phyloP scores from a whole-genome alignment of 2,888 invertebrate species.

The Drosophila acutilabella region DNA sequence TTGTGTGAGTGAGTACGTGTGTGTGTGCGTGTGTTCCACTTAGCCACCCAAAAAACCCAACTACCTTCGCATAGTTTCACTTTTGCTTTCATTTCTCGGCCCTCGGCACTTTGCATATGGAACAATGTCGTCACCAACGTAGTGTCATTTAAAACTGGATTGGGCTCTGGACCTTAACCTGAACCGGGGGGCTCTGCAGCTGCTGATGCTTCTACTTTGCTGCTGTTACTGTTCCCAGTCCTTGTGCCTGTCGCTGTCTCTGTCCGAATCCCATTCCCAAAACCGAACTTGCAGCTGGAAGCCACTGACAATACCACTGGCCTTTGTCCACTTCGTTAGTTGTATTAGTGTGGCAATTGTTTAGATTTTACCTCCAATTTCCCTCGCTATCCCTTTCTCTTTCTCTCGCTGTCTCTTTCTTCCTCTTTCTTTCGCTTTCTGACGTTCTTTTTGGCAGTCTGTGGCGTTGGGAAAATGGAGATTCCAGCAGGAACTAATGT shows the following conservation, averaged over 20 bases:
- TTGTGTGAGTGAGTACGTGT: conserved; percentile 9
- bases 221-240: no score
- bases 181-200: not conserved
- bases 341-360: conserved; percentile 71
- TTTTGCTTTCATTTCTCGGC: conserved; percentile 71
- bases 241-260: not conserved
- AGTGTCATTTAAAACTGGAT: conserved; percentile 26
- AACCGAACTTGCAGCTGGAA: not conserved
- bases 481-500: conserved; percentile 5
- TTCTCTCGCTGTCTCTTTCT: not conserved
- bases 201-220: no score
- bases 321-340: conserved; percentile 75
- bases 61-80: conserved; percentile 68
- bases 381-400: not conserved
- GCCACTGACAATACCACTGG: conserved; percentile 21
- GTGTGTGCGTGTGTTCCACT: conserved; percentile 50
- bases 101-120: conserved; percentile 57
- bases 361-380: conserved; percentile 22
- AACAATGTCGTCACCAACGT: conserved; percentile 38
- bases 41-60: conserved; percentile 27
- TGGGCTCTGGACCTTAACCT: not conserved
- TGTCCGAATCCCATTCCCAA: no score
- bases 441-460: conserved; percentile 7
- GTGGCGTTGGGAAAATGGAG: conserved; percentile 19
- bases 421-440: not conserved